Evolutionary conservation across 2,113 vertebrate genomes (phyloP).

Genomic region (Lontra canadensis): DNA sequence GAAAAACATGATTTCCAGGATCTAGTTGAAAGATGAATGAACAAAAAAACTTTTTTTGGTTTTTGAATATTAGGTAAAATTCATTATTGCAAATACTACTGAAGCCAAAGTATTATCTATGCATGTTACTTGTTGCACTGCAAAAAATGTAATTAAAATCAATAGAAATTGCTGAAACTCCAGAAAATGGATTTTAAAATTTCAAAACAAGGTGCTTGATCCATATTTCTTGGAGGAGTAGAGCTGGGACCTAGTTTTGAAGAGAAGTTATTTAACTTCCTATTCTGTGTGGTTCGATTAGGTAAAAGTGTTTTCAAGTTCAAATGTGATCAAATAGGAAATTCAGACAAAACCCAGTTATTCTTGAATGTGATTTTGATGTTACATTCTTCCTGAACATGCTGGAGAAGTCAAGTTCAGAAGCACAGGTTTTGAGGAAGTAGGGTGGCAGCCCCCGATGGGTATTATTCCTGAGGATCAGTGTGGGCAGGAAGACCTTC

Average conservation of each 20-base stretch:
- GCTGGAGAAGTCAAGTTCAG: rapidly evolving
- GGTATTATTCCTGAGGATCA: background rate
- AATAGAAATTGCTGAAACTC: background rate
- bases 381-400: background rate
- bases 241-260: background rate
- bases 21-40: background rate
- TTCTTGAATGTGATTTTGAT: background rate
- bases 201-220: background rate
- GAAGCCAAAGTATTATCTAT: background rate
- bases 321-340: background rate
- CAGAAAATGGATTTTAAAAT: background rate
- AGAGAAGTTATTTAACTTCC: background rate
- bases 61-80: background rate
- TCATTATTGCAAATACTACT: background rate
- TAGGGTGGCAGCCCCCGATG: rapidly evolving
- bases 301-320: background rate
- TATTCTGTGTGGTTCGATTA: background rate
- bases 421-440: background rate
- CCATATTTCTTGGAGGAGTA: background rate
- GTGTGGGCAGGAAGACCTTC: rapidly evolving
- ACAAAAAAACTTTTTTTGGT: background rate
- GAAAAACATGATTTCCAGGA: background rate
- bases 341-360: too few relatives aligned
- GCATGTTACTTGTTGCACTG: background rate
- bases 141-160: background rate